Percentiles rank a stretch among this genome's conserved stretches.
These are phyloP conservation scores for Eupithecia pulchellata DNA, from an alignment of 2,888 invertebrate genomes.

Conservation along the genomic window DNA sequence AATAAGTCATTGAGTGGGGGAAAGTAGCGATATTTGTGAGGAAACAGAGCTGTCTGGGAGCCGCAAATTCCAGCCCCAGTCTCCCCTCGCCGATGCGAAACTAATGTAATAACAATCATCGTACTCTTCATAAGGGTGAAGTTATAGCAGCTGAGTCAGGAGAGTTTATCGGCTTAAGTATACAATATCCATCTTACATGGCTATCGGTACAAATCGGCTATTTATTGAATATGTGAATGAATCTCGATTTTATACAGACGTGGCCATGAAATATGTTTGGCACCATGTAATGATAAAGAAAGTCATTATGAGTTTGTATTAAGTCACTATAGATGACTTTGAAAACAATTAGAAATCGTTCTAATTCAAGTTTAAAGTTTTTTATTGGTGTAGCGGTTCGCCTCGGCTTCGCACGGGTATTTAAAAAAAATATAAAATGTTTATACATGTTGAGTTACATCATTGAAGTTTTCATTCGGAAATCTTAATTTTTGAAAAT, in stretches of 20 bases:
- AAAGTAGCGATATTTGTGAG: constrained; percentile 58
- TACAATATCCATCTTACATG: constrained; percentile 8
- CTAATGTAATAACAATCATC: constrained; percentile 64
- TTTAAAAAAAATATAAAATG: too few relatives aligned
- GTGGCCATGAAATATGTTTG: background rate
- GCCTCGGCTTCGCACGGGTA: too few relatives aligned
- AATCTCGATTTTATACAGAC: background rate
- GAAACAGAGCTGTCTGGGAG: constrained; percentile 42
- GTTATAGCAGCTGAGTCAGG: constrained; percentile 27
- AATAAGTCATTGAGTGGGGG: constrained; percentile 61
- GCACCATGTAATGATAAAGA: too few relatives aligned
- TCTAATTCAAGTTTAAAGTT: too few relatives aligned
- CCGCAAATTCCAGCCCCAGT: constrained; percentile 31
- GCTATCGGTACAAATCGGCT: constrained; percentile 10
- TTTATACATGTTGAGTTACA: too few relatives aligned
- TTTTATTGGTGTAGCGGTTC: too few relatives aligned
- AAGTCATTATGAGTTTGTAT: too few relatives aligned
- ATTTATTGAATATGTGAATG: constrained; percentile 3
- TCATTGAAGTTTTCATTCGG: too few relatives aligned
- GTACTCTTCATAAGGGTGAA: constrained; percentile 42
- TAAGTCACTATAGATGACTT: too few relatives aligned
- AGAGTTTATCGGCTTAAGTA: constrained; percentile 15
- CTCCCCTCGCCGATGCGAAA: constrained; percentile 37
- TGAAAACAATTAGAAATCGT: too few relatives aligned
- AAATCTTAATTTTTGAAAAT: too few relatives aligned